Base-by-base conservation (phyloP, 2,797 vertebrate genomes). In the Taeniopygia guttata region DNA sequence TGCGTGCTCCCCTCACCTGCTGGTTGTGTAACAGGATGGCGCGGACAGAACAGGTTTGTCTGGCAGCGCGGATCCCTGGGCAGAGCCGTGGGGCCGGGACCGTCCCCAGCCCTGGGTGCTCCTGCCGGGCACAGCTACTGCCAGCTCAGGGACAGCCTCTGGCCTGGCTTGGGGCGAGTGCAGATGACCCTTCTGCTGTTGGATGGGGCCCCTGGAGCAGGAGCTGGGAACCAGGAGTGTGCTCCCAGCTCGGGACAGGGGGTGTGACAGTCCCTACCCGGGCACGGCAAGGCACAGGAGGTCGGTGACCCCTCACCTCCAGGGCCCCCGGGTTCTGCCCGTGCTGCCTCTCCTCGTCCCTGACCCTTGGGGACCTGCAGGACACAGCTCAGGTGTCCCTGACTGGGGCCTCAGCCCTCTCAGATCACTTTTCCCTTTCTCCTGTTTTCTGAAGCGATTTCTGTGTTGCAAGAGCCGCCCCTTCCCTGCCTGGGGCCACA, bases 41-140 rank as follows among this genome's bases (percentile, higher is more conserved):
- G 3, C 7, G 4, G 52, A 58, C 80, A n/a, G 70, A 94, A 86
- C 94, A 84, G 94, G 84, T 86, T 86, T 75, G 49, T 59, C 93
- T 58, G 91, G 94, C 91, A 16, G 66, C 1, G 0, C 34, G 6
- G 72, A 58, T 25, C 36, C 67, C 49, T 29, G 0, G 1, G 56
- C 72, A 3, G 11, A 1, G 27, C 20, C 32, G 0, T 27, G 12
- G 84, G 49, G 48, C 16, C 18, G 1, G 2, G 45, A 23, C 19
- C 7, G 49, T 46, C 42, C 45, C 64, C 45, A 34, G 63, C 63
- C 23, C 45, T 8, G 29, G 13, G 29, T 12, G 38, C 38, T 40
- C 15, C 40, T 40, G 40, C 40, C 40, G 13, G 40, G 40, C 10
- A 55, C 2, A 4, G 45, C 38, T 34, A 13, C 60, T 58, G 43